A percentile compares a stretch with the other conserved stretches of the same genome.
Conservation (phyloP, 2,797 vertebrate genomes). For the Bradypodion pumilum region DNA sequence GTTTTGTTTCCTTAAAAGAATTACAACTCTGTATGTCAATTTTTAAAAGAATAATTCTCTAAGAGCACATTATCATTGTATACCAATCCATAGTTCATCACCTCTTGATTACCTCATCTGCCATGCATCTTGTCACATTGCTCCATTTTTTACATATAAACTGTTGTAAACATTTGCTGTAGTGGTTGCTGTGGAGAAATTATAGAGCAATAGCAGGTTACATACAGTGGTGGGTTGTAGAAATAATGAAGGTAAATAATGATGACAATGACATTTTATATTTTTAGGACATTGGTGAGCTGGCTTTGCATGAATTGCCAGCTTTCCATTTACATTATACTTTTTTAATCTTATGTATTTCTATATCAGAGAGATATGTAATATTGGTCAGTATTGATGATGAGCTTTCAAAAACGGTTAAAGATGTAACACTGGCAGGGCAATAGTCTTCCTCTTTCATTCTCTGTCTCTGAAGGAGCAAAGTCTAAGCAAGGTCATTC, state of each 20-base stretch:
- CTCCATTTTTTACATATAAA: constrained; percentile 3
- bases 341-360: constrained; percentile 16
- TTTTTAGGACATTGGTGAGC: neutral
- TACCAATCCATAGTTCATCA: neutral
- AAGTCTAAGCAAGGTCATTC: neutral
- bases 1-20: neutral
- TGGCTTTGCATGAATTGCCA: constrained; percentile 4
- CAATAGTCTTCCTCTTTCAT: neutral
- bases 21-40: neutral
- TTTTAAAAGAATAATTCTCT: neutral
- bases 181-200: neutral
- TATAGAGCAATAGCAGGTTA: neutral
- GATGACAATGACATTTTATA: neutral
- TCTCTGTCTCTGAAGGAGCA: neutral
- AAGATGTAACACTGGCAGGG: neutral
- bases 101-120: neutral
- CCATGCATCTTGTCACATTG: neutral
- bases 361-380: constrained; percentile 8
- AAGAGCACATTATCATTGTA: neutral
- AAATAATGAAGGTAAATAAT: neutral
- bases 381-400: neutral
- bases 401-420: constrained; percentile 11
- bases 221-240: neutral
- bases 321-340: constrained; percentile 3
- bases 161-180: neutral